Conservation (phyloP, 2,113 vertebrate species). For the Puntigrus tetrazona region DNA sequence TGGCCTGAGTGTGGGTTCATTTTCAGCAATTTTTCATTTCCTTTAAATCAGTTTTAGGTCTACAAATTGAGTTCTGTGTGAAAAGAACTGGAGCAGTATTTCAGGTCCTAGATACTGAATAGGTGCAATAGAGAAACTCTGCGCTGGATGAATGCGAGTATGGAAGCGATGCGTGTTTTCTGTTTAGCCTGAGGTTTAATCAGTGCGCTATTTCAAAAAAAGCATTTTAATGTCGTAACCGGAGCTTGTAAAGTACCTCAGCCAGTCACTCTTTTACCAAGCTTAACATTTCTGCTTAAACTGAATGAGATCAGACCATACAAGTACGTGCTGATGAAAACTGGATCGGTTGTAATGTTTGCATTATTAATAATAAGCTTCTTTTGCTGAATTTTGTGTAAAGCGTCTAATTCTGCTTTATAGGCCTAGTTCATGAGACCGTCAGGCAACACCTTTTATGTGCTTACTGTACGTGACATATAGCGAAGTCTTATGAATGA, state of each 20-base stretch:
- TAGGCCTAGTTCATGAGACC: slow-evolving; percentile 13
- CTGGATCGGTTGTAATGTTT: neutral
- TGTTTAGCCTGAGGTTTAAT: neutral
- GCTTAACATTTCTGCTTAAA: neutral
- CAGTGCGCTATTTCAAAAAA: neutral
- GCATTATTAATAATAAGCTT: slow-evolving; percentile 6
- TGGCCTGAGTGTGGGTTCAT: neutral
- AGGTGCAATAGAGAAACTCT: slow-evolving; percentile 26
- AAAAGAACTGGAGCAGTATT: slow-evolving; percentile 6
- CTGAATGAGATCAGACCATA: neutral
- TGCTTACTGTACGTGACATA: neutral
- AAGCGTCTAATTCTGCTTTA: neutral
- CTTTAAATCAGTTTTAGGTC: neutral
- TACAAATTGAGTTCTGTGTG: slow-evolving; percentile 1
- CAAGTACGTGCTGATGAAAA: neutral
- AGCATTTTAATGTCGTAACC: neutral
- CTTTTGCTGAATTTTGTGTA: neutral
- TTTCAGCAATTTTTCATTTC: neutral
- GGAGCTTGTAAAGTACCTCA: slow-evolving; percentile 4
- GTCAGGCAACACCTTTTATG: neutral
- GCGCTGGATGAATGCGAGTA: neutral
- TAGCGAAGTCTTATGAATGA: neutral
- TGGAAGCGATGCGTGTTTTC: neutral
- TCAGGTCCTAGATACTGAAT: neutral
- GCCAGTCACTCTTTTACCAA: neutral